A percentile compares a stretch with the other conserved stretches of the same genome.
These are phyloP conservation scores for Orthosia gracilis DNA, from an alignment of 2,888 invertebrate species.

Conservation along the genomic window DNA sequence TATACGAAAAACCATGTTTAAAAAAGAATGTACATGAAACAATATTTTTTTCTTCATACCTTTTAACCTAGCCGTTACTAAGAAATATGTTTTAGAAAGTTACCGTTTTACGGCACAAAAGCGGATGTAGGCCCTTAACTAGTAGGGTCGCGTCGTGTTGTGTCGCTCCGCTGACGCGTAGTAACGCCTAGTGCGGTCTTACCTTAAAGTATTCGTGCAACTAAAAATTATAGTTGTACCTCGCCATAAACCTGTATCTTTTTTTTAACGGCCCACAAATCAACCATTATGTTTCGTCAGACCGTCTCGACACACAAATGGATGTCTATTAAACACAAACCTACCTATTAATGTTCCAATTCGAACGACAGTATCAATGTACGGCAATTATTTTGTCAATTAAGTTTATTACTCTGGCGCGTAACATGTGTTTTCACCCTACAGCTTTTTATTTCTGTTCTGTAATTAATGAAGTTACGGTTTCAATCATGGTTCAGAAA, in stretches of 20 bases:
- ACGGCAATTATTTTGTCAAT: constrained; percentile 57
- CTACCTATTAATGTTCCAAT: constrained; percentile 26
- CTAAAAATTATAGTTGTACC: not conserved
- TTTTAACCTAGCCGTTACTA: no score
- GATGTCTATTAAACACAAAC: constrained; percentile 27
- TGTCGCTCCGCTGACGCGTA: no score
- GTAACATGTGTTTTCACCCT: constrained; percentile 33
- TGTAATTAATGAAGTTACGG: constrained; percentile 25
- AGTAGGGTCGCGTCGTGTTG: no score
- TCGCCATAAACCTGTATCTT: not conserved
- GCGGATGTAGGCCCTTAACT: no score
- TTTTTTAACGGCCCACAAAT: not conserved
- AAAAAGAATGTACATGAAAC: no score
- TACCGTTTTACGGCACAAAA: no score
- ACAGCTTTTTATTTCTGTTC: constrained; percentile 1
- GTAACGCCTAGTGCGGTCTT: no score
- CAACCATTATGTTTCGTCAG: not conserved
- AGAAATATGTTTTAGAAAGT: no score
- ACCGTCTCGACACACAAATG: constrained; percentile 11
- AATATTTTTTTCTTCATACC: no score
- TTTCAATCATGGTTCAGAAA: constrained; percentile 8
- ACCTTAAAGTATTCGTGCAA: no score
- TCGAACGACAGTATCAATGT: constrained; percentile 20
- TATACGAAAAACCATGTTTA: no score
- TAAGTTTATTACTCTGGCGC: constrained; percentile 30